Base-by-base conservation (phyloP, 2,888 invertebrate species). In the Diplazon laetatorius region DNA sequence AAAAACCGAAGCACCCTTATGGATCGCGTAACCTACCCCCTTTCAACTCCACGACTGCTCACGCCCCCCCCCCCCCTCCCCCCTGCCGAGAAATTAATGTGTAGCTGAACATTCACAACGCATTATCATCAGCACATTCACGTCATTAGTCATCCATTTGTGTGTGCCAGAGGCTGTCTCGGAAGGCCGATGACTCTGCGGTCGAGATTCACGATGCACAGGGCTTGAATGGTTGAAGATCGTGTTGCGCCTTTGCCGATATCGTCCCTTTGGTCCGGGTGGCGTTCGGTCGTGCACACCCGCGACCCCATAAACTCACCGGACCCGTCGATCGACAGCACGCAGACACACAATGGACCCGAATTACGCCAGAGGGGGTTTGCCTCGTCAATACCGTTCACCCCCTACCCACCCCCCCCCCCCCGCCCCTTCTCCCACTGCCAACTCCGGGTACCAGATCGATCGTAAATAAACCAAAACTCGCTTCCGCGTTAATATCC, bases 401-500 rank as follows among this genome's bases (percentile, higher is more conserved):
- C 50, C 75, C 69, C 70, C 30, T 60, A 55, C 76, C 59, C 59
- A 44, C 71, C 72, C n/a, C n/a, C n/a, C n/a, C n/a, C n/a, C n/a
- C n/a, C n/a, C n/a, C n/a, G n/a, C n/a, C n/a, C n/a, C n/a, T n/a
- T n/a, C n/a, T n/a, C n/a, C n/a, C n/a, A n/a, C n/a, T n/a, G n/a
- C n/a, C n/a, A n/a, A n/a, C n/a, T n/a, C n/a, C n/a, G n/a, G n/a
- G n/a, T n/a, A n/a, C n/a, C n/a, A n/a, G n/a, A 79, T 80, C 78
- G 77, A 80, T 80, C 81, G 75, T 81, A 78, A 81, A 81, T 78
- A 80, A 77, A 70, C 60, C 63, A 46, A 77, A 77, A 78, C 80
- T 81, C 75, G 72, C 80, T 81, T 80, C 75, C 69, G 80, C 77
- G 80, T 80, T 81, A 81, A 81, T 81, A 80, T 77, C 77, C 72